Percentiles rank a stretch among this genome's conserved stretches.
Evolutionary conservation across 2,797 vertebrate species (phyloP).

Genomic region (Paratrypauchen microcephalus): DNA sequence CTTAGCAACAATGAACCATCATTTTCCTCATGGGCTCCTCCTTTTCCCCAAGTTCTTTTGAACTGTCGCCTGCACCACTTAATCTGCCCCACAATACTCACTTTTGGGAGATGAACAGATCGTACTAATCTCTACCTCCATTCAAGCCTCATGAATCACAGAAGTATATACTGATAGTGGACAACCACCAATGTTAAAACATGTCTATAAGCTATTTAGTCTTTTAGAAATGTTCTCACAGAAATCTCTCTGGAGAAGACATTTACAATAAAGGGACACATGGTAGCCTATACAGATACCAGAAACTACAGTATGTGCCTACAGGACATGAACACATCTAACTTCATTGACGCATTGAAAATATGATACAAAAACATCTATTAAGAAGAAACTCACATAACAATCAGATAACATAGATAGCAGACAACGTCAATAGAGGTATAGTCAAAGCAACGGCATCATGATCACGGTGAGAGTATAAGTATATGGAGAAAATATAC

Average conservation of each 20-base stretch:
- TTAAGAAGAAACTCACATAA: neutral
- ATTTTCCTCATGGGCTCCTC: constrained; percentile 40
- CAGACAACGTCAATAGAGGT: neutral
- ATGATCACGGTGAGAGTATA: neutral
- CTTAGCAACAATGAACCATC: constrained; percentile 70
- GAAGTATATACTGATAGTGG: constrained; percentile 50
- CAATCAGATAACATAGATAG: too few relatives aligned
- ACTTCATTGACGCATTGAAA: neutral
- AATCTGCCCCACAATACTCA: constrained; percentile 55
- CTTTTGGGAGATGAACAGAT: constrained; percentile 45
- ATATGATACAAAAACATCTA: neutral
- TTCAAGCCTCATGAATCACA: constrained; percentile 48
- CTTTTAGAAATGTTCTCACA: neutral
- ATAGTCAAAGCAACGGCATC: neutral
- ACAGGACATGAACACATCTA: neutral
- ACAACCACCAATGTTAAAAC: constrained; percentile 10
- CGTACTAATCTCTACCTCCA: constrained; percentile 56
- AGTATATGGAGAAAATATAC: neutral
- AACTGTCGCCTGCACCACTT: constrained; percentile 51
- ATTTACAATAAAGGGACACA: neutral
- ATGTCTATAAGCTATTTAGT: neutral
- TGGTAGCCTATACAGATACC: neutral
- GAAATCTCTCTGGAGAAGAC: neutral
- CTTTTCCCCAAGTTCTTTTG: constrained; percentile 40
- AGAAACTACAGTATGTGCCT: neutral